These are phyloP conservation scores for Aplochiton taeniatus DNA, from an alignment of 2,797 vertebrate genomes.

Conservation along the genomic window DNA sequence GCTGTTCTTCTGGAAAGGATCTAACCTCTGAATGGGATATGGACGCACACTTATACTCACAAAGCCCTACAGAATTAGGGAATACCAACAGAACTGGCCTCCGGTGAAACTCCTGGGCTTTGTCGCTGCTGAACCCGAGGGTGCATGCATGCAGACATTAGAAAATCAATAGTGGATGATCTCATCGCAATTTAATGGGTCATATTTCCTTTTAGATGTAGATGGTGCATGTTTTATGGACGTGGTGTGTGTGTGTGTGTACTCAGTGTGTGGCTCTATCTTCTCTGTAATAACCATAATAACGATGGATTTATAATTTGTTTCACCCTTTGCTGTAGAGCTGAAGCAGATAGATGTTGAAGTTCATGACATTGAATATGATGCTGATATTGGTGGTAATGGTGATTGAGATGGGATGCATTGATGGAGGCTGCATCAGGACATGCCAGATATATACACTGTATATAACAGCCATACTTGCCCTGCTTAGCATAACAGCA, in stretches of 20 bases:
- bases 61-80: background rate
- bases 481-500: background rate
- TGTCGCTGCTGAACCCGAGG: too few species aligned
- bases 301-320: constrained; percentile 8
- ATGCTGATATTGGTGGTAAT: constrained; percentile 20
- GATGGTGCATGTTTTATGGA: constrained; percentile 31
- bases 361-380: too few species aligned
- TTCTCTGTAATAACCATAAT: background rate
- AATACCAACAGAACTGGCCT: too few species aligned
- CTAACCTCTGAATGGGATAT: constrained; percentile 42
- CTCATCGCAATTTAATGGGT: constrained; percentile 60
- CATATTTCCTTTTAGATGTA: constrained; percentile 24
- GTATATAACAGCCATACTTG: background rate
- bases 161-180: constrained; percentile 67
- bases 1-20: constrained; percentile 38
- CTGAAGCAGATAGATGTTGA: too few species aligned
- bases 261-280: background rate
- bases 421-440: constrained; percentile 42
- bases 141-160: constrained; percentile 24
- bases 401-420: constrained; percentile 35
- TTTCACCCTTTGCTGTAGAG: too few species aligned
- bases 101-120: too few species aligned
- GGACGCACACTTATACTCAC: constrained; percentile 14
- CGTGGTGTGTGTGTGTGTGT: constrained; percentile 18
- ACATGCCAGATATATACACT: constrained; percentile 41